Conservation (phyloP, 2,797 vertebrate species). For the Gephyroberyx darwinii region DNA sequence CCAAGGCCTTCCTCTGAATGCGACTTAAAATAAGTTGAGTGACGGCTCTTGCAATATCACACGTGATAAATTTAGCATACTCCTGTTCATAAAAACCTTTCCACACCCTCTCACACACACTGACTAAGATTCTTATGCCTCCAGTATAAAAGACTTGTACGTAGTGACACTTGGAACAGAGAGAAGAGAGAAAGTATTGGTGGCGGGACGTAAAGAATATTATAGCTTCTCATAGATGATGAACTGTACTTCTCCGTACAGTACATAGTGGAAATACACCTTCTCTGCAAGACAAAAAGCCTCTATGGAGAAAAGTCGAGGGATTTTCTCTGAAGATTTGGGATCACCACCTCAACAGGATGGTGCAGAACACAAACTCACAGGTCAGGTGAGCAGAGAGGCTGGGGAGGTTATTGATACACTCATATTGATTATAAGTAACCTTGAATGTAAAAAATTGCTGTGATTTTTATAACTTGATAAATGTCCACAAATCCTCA, state of each 20-base stretch:
- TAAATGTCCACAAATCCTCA: neutral
- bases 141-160: constrained; percentile 60
- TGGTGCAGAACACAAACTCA: constrained; percentile 32
- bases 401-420: neutral
- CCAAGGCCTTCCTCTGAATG: neutral
- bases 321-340: constrained; percentile 39
- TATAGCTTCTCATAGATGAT: neutral
- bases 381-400: constrained; percentile 56
- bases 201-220: constrained; percentile 6
- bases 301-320: constrained; percentile 57
- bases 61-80: constrained; percentile 66
- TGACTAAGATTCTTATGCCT: constrained; percentile 48
- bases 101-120: constrained; percentile 58
- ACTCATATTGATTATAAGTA: neutral
- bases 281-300: constrained; percentile 12
- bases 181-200: neutral
- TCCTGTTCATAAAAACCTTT: constrained; percentile 44
- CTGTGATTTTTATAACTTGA: neutral
- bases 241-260: neutral
- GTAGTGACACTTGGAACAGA: constrained; percentile 6
- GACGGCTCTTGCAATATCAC: constrained; percentile 16
- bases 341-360: constrained; percentile 33
- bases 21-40: neutral
- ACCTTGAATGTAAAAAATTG: too few species aligned
- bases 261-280: neutral